Conservation (phyloP, 2,113 vertebrate genomes). For the Oryzias curvinotus region DNA sequence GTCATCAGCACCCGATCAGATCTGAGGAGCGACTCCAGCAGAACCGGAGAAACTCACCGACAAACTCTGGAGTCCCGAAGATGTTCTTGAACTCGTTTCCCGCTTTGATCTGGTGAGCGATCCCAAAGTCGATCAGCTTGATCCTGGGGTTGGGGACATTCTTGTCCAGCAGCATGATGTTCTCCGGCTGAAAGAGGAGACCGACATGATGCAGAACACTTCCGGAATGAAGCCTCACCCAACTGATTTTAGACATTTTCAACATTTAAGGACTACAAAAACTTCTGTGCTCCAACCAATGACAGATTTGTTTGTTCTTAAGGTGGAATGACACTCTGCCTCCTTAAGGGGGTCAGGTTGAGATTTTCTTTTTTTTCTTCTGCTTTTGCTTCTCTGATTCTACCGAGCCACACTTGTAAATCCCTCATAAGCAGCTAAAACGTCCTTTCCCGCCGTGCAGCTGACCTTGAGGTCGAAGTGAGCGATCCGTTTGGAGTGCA, state of each 20-base stretch:
- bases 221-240: background rate
- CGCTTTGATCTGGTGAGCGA: slow-evolving; percentile 95
- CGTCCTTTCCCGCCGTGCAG: background rate
- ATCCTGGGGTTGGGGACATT: slow-evolving; percentile 91
- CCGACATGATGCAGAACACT: background rate
- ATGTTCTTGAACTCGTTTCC: slow-evolving; percentile 98
- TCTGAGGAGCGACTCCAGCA: background rate
- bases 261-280: no score
- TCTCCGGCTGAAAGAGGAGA: slow-evolving; percentile 83
- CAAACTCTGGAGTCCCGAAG: slow-evolving; percentile 96
- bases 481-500: slow-evolving; percentile 93
- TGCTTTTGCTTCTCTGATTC: no score
- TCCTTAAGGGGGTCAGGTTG: no score
- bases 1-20: slow-evolving; percentile 57
- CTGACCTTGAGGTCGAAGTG: slow-evolving; percentile 97
- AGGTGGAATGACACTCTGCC: no score
- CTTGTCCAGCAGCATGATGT: slow-evolving; percentile 98
- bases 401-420: no score
- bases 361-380: no score
- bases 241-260: no score
- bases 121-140: slow-evolving; percentile 97
- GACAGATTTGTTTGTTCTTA: no score
- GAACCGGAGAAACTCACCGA: slow-evolving; percentile 78
- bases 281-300: no score
- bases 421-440: background rate